Percentiles rank a stretch among this genome's conserved stretches.
phyloP scores from a whole-genome alignment of 2,797 vertebrate genomes.

The Sebastes wilsoni region DNA sequence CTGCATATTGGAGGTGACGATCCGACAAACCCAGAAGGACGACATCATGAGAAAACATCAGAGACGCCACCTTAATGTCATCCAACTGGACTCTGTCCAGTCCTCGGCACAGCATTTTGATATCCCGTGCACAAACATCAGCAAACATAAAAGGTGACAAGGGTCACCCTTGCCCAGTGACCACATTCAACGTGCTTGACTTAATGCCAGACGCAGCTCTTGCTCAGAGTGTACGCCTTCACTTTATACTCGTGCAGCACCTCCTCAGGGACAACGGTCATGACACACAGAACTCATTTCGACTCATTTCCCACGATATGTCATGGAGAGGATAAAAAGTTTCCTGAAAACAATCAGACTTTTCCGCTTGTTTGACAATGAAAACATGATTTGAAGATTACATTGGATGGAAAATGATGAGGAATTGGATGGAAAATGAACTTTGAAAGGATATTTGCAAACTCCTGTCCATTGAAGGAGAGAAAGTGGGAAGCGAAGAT shows the following conservation, averaged over 20 bases:
- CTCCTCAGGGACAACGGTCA: neutral
- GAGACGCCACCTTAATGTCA: conserved; percentile 30
- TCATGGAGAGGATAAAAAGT: neutral
- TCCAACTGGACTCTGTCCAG: conserved; percentile 30
- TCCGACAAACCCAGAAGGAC: conserved; percentile 42
- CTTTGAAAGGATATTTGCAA: neutral
- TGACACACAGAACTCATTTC: neutral
- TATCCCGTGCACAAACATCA: conserved; percentile 20
- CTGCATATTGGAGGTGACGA: conserved; percentile 25
- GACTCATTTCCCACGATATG: neutral
- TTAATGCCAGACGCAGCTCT: neutral
- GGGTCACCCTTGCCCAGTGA: neutral
- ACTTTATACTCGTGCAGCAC: neutral
- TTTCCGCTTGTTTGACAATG: neutral
- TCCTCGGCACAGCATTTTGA: conserved; percentile 3
- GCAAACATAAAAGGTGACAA: conserved; percentile 14
- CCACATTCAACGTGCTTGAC: neutral
- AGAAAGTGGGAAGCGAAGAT: neutral
- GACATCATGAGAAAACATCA: conserved; percentile 30
- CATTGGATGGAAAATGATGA: neutral
- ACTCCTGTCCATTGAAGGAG: neutral
- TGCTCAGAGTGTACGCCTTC: neutral
- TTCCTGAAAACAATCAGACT: neutral
- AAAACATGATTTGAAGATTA: neutral
- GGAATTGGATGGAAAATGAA: neutral